Percentiles rank a stretch among this genome's conserved stretches.
Evolutionary conservation across 2,113 vertebrate genomes (phyloP).

Genomic region (Apaloderma vittatum): DNA sequence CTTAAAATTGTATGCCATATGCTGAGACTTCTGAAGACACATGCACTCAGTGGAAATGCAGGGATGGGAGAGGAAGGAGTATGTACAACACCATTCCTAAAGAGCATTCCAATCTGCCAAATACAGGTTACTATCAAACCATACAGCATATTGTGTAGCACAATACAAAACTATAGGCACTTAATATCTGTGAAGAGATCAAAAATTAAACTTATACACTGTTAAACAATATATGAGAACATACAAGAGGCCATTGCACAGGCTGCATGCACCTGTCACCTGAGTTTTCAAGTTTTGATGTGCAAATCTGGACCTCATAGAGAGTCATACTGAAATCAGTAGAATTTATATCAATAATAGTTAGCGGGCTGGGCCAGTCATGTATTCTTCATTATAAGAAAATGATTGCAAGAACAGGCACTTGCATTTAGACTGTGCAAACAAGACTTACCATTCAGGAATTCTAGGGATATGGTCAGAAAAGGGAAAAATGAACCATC

Average conservation of each 20-base stretch:
- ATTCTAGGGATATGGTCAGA: background rate
- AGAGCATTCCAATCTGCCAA: background rate
- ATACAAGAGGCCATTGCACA: background rate
- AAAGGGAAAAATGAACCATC: background rate
- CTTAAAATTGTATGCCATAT: conserved; percentile 8
- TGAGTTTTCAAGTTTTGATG: background rate
- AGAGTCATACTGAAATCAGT: background rate
- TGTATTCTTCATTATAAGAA: background rate
- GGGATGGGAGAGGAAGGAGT: background rate
- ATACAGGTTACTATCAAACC: background rate
- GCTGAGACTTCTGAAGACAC: background rate
- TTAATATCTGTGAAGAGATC: background rate
- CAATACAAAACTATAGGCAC: background rate
- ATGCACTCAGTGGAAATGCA: background rate
- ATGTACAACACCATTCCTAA: background rate
- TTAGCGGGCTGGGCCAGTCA: background rate
- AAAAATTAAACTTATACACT: background rate
- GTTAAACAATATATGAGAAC: background rate
- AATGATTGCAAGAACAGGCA: background rate
- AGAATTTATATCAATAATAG: background rate
- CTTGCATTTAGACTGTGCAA: background rate
- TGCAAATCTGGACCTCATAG: background rate
- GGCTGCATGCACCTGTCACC: background rate
- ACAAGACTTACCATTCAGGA: background rate
- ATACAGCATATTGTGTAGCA: background rate